Evolutionary conservation across 2,888 invertebrate species (phyloP), one percentile per base, ranked within the genome.

Genomic region (Ashinkailepas kermadecensis): DNA sequence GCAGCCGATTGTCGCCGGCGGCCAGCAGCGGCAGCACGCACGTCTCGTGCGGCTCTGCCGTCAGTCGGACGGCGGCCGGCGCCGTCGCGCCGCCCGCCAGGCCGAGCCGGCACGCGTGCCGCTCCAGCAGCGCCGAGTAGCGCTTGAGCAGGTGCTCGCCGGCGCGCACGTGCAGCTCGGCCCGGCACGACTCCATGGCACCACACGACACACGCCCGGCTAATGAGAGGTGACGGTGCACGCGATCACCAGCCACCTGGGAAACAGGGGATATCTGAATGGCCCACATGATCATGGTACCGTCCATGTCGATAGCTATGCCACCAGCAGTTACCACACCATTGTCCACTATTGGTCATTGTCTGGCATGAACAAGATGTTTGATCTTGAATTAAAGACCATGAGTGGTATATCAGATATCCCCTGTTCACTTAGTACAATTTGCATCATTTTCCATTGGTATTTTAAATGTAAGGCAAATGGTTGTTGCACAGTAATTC

Each of bases 21-120:
- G 83, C 81, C 78, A 83, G 82, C 64, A 62, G 82, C 54, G 78
- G 82, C 81, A n/a, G 81, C 59, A 25, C 81, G 82, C 70, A 83
- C 83, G 78, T 81, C 81, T 6, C 83, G 83, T 39, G 81, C 65
- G 81, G 83, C 80, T 82, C 83, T 81, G 10, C 81, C 65, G 13
- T 21, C 21, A 82, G n/a, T 18, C 56, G 56, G 7, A 59, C 64
- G 54, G 80, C 11, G 18, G 21, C 56, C 39, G 15, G 10, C 39
- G 18, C 25, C 21, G 54, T 21, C 21, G 21, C 10, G 21, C 23
- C 54, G 11, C 15, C 15, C 13, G 15, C 25, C 80, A 7, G 23
- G 23, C 23, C 78, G 64, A 78, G 64, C n/a, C 78, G 78, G 21
- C 56, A 2, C 7, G 57, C 13, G 39, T 78, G 81, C 58, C 56